These are phyloP conservation scores for Melinaea marsaeus DNA, from an alignment of 2,888 invertebrate species.

Conservation along the genomic window DNA sequence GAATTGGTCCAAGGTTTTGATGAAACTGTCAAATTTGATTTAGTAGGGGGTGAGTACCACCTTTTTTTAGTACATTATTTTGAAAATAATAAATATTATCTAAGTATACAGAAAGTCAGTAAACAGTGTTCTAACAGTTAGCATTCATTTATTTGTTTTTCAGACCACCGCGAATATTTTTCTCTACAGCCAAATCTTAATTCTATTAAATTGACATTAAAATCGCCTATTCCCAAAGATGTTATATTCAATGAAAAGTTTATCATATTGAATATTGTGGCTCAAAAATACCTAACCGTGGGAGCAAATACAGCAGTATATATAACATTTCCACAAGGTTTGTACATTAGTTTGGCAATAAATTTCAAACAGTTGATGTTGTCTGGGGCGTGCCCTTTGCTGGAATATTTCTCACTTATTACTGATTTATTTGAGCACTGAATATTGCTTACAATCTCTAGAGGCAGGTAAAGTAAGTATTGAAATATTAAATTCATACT, in stretches of 20 bases:
- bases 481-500: too few relatives aligned
- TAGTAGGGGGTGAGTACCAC: constrained; percentile 44
- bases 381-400: too few relatives aligned
- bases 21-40: constrained; percentile 41
- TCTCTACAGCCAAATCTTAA: constrained; percentile 35
- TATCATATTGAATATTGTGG: constrained; percentile 52
- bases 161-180: constrained; percentile 54
- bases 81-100: neutral
- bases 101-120: too few relatives aligned
- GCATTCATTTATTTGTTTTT: constrained; percentile 29
- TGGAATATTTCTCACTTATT: too few relatives aligned
- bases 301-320: constrained; percentile 53
- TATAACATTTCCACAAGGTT: constrained; percentile 55
- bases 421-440: too few relatives aligned
- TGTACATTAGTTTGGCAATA: neutral
- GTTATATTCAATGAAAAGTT: constrained; percentile 54
- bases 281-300: constrained; percentile 55
- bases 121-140: too few relatives aligned
- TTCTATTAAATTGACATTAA: constrained; percentile 38
- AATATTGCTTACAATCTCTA: too few relatives aligned
- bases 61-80: neutral
- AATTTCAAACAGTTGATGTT: too few relatives aligned
- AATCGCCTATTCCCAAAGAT: constrained; percentile 48
- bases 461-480: too few relatives aligned
- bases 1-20: constrained; percentile 38